Evolutionary conservation across 2,113 vertebrate species (phyloP), one percentile per base, ranked within the genome.

Genomic region (Gavia stellata): DNA sequence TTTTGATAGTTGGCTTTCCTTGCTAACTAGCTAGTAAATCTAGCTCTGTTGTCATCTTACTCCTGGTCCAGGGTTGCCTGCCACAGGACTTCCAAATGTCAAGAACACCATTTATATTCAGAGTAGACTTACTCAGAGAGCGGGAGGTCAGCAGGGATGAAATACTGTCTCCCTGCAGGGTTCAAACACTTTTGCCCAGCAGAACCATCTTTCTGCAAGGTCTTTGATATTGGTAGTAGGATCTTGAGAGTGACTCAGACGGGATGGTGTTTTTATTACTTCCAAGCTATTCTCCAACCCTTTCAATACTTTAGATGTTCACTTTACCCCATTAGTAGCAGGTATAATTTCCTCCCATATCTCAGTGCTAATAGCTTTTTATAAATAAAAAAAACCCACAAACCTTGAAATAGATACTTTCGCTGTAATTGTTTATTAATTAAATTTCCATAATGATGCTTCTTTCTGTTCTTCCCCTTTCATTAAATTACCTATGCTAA

Each of bases 401-500:
- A 81, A 47, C 55, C 24, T 92, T 3, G 6, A 87, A 95, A 91
- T 34, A 88, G 44, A 62, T 90, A 34, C 8, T 90, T 86, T 74
- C 77, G 5, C 42, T 82, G n/a, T 84, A 81, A 86, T 89, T 86
- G 75, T 73, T 92, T 79, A 40, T 85, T 92, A 94, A 96, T 88
- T 81, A 58, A 58, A 75, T 96, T 91, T 81, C 47, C 14, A 9
- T 81, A 80, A 59, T 52, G 61, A 79, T 83, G 50, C 38, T 90
- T 86, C 71, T 81, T 74, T 79, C 29, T 56, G 53, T 45, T 49
- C 74, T 95, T 89, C 67, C 29, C 19, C 63, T 81, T 87, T 78
- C 77, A 94, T 95, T 87, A 83, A 71, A 90, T 94, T 95, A 93
- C 17, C 87, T 58, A 15, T 44, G 34, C 40, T 92, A 81, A 91